These are phyloP conservation scores for Argyresthia goedartella DNA, from an alignment of 2,888 invertebrate species.

Conservation along the genomic window DNA sequence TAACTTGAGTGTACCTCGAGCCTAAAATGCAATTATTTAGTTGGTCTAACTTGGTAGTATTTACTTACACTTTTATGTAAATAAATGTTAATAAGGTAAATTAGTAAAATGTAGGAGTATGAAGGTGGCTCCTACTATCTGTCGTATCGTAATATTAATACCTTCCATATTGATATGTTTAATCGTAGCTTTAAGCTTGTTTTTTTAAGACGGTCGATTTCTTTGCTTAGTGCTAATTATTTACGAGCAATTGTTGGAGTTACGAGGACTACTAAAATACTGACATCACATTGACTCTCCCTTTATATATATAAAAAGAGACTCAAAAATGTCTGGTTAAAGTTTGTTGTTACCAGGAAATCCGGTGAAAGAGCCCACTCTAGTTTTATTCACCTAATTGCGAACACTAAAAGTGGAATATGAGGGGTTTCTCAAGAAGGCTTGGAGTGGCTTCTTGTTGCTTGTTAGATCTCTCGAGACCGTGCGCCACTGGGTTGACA, in stretches of 20 bases:
- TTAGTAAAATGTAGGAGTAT: no score
- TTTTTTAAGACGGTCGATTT: no score
- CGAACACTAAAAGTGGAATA: background rate
- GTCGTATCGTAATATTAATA: no score
- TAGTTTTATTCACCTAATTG: slow-evolving; percentile 5
- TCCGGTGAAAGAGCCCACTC: background rate
- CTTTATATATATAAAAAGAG: background rate
- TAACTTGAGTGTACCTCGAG: background rate
- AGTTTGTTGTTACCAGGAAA: background rate
- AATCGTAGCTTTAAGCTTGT: no score
- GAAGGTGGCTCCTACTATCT: no score
- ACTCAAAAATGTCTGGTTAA: background rate
- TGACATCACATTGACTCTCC: no score
- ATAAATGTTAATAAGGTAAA: background rate
- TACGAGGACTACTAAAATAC: no score
- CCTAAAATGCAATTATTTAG: background rate
- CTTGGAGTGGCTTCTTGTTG: slow-evolving; percentile 3
- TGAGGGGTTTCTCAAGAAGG: background rate
- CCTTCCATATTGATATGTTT: no score
- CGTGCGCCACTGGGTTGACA: no score
- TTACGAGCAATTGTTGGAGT: no score
- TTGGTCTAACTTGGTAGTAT: background rate
- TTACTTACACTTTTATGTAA: background rate
- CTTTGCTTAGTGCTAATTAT: no score
- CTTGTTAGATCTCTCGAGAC: background rate